Evolutionary conservation across 30 jellyfish, hydroid and myxozoan genomes (phyloP).

Genomic region (Euphysa ruthae): DNA sequence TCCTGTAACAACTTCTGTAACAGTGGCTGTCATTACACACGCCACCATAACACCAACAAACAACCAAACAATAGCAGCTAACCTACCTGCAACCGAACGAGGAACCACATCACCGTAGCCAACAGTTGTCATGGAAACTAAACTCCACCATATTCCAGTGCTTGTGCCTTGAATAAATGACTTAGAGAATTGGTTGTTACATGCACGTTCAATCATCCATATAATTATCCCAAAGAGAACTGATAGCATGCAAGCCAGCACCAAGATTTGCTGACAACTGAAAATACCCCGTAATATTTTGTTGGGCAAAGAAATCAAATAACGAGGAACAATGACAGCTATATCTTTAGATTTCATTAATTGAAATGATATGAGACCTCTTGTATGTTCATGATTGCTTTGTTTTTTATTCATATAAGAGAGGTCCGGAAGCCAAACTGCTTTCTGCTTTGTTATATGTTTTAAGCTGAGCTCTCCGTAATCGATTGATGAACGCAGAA

Average conservation of each 20-base stretch:
- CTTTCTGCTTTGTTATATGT: neutral
- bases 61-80: slow-evolving; percentile 18
- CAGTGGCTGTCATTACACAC: slow-evolving; percentile 34
- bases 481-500: neutral
- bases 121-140: slow-evolving; percentile 37
- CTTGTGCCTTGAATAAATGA: slow-evolving; percentile 27
- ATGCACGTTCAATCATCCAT: slow-evolving; percentile 15
- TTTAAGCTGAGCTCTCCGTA: slow-evolving; percentile 2
- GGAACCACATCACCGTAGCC: slow-evolving; percentile 44
- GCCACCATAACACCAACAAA: slow-evolving; percentile 38
- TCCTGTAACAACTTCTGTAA: slow-evolving; percentile 26
- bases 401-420: slow-evolving; percentile 12
- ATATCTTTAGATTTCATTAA: slow-evolving; percentile 10
- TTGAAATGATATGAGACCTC: slow-evolving; percentile 17
- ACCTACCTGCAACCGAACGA: slow-evolving; percentile 3
- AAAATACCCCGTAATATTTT: slow-evolving; percentile 31
- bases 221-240: slow-evolving; percentile 21
- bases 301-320: slow-evolving; percentile 20
- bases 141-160: slow-evolving; percentile 35
- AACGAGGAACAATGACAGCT: slow-evolving; percentile 35
- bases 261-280: slow-evolving; percentile 22
- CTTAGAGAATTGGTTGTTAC: slow-evolving; percentile 11
- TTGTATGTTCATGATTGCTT: neutral
- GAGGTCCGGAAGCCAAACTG: slow-evolving; percentile 27
- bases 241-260: slow-evolving; percentile 17